These are phyloP conservation scores for Hemicentrotus pulcherrimus DNA, from an alignment of 35 echinoderm and acorn worm genomes.

Conservation along the genomic window DNA sequence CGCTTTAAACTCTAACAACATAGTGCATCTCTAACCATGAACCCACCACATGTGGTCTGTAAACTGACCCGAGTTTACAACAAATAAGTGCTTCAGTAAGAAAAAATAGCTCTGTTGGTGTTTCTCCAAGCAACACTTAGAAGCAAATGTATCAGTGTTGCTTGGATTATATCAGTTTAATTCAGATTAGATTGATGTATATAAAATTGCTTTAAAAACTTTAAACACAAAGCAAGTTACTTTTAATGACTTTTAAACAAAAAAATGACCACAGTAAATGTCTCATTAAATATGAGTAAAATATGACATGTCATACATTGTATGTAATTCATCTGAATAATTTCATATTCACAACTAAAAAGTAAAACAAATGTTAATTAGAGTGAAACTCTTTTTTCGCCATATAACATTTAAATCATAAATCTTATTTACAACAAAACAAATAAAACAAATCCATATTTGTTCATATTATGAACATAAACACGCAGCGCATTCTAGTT, in stretches of 20 bases:
- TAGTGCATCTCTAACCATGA: neutral
- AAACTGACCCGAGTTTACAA: neutral
- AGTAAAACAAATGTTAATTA: neutral
- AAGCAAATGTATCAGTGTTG: constrained; percentile 49
- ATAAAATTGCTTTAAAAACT: neutral
- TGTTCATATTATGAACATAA: neutral
- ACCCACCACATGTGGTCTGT: neutral
- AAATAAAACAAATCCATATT: neutral
- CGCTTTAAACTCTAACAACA: neutral
- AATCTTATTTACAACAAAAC: neutral
- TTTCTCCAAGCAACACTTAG: constrained; percentile 38
- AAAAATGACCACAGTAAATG: neutral
- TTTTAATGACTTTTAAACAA: neutral
- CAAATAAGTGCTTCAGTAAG: neutral
- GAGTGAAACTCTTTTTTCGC: neutral
- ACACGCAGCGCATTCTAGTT: neutral
- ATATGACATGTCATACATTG: neutral
- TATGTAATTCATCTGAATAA: neutral
- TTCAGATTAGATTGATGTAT: constrained; percentile 5
- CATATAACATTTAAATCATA: neutral
- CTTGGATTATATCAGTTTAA: neutral
- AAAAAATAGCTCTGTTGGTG: neutral
- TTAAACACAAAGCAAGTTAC: neutral
- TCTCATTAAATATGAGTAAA: neutral
- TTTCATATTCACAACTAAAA: neutral